phyloP scores from a whole-genome alignment of 2,797 vertebrate species.

The Ctenochaetus hawaiiensis region DNA sequence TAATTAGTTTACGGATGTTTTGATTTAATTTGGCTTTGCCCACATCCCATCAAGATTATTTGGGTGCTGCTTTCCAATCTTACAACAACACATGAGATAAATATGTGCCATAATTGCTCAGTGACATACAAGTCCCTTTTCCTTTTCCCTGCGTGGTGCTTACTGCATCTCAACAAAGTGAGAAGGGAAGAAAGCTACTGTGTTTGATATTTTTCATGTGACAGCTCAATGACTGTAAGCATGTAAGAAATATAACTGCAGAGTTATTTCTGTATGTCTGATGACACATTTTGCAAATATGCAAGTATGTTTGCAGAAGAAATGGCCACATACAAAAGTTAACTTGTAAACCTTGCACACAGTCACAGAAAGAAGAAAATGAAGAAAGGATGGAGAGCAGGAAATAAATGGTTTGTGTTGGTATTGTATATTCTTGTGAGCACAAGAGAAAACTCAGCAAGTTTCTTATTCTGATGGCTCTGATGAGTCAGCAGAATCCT shows the following conservation, averaged over 20 bases:
- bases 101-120: constrained; percentile 59
- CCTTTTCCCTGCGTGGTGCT: constrained; percentile 13
- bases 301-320: constrained; percentile 4
- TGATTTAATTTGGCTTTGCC: constrained; percentile 54
- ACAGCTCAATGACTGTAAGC: background rate
- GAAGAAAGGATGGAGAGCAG: background rate
- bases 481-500: constrained; percentile 49
- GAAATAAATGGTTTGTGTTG: constrained; percentile 48
- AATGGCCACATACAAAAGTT: constrained; percentile 2
- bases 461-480: constrained; percentile 53
- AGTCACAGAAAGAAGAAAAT: constrained; percentile 3
- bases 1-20: constrained; percentile 54
- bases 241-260: constrained; percentile 28
- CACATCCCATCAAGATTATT: constrained; percentile 38
- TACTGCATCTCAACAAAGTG: constrained; percentile 47
- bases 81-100: constrained; percentile 40
- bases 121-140: constrained; percentile 25
- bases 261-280: constrained; percentile 5
- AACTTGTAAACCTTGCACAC: background rate
- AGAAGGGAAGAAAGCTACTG: constrained; percentile 18
- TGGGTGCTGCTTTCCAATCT: constrained; percentile 19
- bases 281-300: background rate
- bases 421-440: constrained; percentile 26
- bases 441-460: constrained; percentile 53
- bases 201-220: constrained; percentile 43